Conservation (phyloP, 2,888 invertebrate genomes). For the Lamproptera curius region DNA sequence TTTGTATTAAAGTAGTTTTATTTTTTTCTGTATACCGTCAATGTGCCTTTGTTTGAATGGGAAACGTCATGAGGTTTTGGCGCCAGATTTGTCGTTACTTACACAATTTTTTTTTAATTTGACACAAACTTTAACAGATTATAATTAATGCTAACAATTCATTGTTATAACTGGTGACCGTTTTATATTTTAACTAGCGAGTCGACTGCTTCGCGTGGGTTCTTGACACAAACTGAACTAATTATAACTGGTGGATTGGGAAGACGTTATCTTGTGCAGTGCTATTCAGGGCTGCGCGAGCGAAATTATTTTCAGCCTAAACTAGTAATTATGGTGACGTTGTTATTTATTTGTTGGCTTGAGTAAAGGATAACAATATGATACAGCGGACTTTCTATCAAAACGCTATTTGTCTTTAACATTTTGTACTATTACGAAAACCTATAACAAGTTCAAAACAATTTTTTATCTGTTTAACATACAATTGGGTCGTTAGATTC, state of each 20-base stretch:
- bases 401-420: no score
- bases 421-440: no score
- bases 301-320: conserved; percentile 3
- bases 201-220: conserved; percentile 17
- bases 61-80: neutral
- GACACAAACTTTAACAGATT: conserved; percentile 17
- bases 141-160: neutral
- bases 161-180: conserved; percentile 12
- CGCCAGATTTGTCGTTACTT: conserved; percentile 1
- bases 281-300: conserved; percentile 1
- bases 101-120: neutral
- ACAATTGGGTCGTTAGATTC: no score
- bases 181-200: neutral
- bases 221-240: conserved; percentile 24
- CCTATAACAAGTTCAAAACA: no score
- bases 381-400: no score
- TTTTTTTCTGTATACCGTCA: conserved; percentile 5
- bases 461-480: no score
- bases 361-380: no score
- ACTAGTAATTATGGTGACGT: neutral
- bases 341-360: no score
- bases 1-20: neutral
- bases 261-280: conserved; percentile 9
- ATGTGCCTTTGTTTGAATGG: neutral
- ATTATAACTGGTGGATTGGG: conserved; percentile 19